A percentile compares a stretch with the other conserved stretches of the same genome.
Evolutionary conservation across 1,140 invertebrate genomes (phyloP).

Genomic region (Zaprionus taronus): DNA sequence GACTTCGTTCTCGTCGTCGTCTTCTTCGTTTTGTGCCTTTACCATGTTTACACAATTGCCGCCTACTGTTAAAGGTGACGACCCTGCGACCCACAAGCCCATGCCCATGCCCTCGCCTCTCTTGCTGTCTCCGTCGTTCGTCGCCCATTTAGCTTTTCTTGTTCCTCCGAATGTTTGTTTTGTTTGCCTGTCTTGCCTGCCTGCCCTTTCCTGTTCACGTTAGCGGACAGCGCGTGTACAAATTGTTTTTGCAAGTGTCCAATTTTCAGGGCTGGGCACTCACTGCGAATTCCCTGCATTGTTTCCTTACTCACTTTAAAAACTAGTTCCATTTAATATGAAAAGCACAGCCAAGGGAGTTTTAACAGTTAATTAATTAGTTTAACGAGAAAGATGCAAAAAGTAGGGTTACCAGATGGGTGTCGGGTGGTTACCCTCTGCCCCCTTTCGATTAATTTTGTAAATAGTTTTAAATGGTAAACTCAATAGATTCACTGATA

Average conservation of each 20-base stretch:
- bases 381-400: too few species aligned
- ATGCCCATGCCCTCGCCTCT: conserved; percentile 34
- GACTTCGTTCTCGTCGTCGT: conserved; percentile 17
- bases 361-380: background rate
- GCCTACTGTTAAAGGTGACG: conserved; percentile 77
- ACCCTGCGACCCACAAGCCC: conserved; percentile 53
- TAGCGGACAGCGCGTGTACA: conserved; percentile 43
- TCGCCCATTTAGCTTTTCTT: conserved; percentile 31
- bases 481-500: too few species aligned
- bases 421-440: too few species aligned
- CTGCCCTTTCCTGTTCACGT: conserved; percentile 34
- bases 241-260: conserved; percentile 60
- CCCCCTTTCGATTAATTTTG: too few species aligned
- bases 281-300: background rate
- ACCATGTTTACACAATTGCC: conserved; percentile 70
- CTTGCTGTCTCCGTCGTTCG: conserved; percentile 7
- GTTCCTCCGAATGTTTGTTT: conserved; percentile 46
- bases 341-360: background rate
- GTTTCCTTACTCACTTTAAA: background rate
- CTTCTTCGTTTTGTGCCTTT: conserved; percentile 41
- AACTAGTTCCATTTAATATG: background rate
- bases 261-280: conserved; percentile 61
- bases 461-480: too few species aligned
- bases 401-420: too few species aligned
- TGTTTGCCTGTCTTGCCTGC: conserved; percentile 26